Evolutionary conservation across 2,113 vertebrate species (phyloP), one percentile per base, ranked within the genome.

Genomic region (Misgurnus anguillicaudatus): DNA sequence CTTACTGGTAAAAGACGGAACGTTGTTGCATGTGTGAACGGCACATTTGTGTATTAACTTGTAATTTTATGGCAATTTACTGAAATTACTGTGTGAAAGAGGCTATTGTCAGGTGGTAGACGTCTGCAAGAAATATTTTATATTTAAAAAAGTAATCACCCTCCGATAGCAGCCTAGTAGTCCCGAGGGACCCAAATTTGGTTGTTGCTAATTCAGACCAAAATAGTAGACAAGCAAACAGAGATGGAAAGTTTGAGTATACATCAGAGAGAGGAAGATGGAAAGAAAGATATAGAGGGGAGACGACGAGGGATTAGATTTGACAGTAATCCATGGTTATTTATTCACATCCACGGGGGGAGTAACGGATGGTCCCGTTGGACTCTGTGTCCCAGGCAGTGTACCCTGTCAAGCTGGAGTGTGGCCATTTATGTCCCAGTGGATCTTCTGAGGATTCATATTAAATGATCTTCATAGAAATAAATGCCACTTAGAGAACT

Each of bases 251-350:
- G 57, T 47, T 21, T 63, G 57, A 1, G 42, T 75, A 38, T 63
- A 10, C 14, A 62, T 63, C 17, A 73, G 53, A 42, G 55, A 73
- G 53, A 41, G 36, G 3, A 13, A 42, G 70, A 42, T 41, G 55
- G 70, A 73, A 62, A 72, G 24, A 21, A 57, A 74, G 41, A 36
- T 31, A 62, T 5, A 74, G n/a, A 8, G 57, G 13, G 71, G 82
- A 31, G 61, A 31, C 7, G 6, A 19, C 45, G 47, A 62, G 21
- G 62, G 67, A 69, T 80, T 68, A 78, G 58, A 80, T 71, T 78
- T 78, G 75, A 77, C 73, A 73, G 55, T 24, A 73, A 73, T 73
- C 55, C 53, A 39, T 41, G 19, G 70, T 60, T 77, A 80, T 80
- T 80, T 80, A 78, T 70, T 48, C 38, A 60, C 51, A 51, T 77